Evolutionary conservation across 1,140 invertebrate species (phyloP), one percentile per base, ranked within the genome.

Genomic region (Phocides pigmalion): DNA sequence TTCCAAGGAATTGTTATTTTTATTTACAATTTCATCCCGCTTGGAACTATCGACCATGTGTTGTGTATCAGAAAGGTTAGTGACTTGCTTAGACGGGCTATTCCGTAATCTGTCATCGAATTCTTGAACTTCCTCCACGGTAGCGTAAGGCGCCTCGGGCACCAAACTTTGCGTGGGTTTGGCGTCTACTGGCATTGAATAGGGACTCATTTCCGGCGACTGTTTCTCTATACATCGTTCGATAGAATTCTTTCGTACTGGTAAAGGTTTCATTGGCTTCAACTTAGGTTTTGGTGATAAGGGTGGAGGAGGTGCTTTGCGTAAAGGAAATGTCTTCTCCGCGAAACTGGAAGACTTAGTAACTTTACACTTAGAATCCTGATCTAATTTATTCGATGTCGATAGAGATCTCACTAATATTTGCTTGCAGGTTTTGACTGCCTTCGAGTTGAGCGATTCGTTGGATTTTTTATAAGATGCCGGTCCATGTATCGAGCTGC

Each of bases 301-400:
- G 9, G 92, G 92, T 39, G 92, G 92, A 35, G 92, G 92, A 9
- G 92, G 92, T 8, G 92, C 92, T 76, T 84, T 91, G 16, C 92
- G 78, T 44, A 92, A 74, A 19, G 92, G 92, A 37, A 92, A 69
- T 0, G 90, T 87, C 70, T 92, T 92, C 47, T 92, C 90, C 3
- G 89, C 90, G 56, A 92, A 92, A 82, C 91, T 92, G 46, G 91
- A 91, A 6, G 91, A 91, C 62, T 93, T 92, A 28, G 82, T 74
- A 42, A 92, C 84, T 74, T 89, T 91, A 46, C 79, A 81, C 66
- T 91, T 90, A 14, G 80, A 53, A 66, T 91, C 84, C 70, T 91
- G 87, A 66, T 91, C 81, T 76, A 92, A 74, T 72, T 92, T 91
- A 72, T 90, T 84, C 17, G 87, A 84, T 44, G 89, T 92, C 46